Base-by-base conservation (phyloP, 2,113 vertebrate genomes). In the Lates calcarifer region DNA sequence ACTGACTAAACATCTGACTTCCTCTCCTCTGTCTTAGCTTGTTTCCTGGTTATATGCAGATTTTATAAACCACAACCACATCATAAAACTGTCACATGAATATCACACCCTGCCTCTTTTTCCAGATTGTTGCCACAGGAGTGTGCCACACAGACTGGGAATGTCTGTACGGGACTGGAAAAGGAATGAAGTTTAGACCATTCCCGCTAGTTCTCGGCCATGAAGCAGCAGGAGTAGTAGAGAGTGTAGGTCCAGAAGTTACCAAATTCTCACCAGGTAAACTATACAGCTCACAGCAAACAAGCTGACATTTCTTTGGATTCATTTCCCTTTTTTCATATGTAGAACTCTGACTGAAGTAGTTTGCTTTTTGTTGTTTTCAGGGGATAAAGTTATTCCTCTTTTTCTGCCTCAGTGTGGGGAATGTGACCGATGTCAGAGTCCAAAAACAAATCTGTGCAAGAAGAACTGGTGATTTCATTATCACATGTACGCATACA, bases 351-450 rank as follows among this genome's bases (percentile, higher is more conserved):
- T 33, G 51, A 17, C 29, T 63, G 0, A 69, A 22, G 13, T 3
- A 3, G 22, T 41, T 70, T 70, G 5, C 6, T 61, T 65, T 81
- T 47, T 45, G 43, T 79, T 67, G 6, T 73, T 43, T 56, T 18
- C 9, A 97, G 96, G 96, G 24, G 96, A 96, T 81, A 95, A 95
- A 87, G 96, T 96, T 31, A 96, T 97, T 70, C 95, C 96, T 6
- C 90, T 96, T 53, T 94, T 95, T 56, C 33, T 90, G 68, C 95
- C 96, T 3, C 94, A 96, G 47, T 97, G 96, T 87, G 85, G 86
- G 29, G 64, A 95, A 69, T 97, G 96, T 82, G 85, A 68, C 10
- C 29, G 66, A 26, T 97, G 96, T 69, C 53, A 29, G 41, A 94
- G 90, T 82, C 82, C 91, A 0, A 95, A 95, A 74, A 93, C 88